Conservation (phyloP, 2,888 invertebrate genomes). For the Perdita meconis region DNA sequence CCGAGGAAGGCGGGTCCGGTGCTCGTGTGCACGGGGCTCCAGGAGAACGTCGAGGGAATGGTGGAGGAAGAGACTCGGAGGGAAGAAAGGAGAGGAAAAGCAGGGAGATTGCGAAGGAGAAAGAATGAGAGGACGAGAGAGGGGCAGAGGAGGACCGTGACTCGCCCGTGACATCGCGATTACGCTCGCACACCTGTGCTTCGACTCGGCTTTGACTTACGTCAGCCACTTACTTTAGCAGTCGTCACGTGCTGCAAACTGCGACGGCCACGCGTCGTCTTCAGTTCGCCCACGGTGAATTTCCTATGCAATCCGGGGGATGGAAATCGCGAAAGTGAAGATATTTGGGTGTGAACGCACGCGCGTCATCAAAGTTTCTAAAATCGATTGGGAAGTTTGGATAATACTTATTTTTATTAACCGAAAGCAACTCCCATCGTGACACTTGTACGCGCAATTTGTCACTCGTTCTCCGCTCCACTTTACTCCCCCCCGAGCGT, state of each 20-base stretch:
- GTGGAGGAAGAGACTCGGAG: conserved; percentile 42
- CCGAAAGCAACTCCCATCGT: no score
- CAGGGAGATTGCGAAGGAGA: conserved; percentile 37
- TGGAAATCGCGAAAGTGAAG: neutral
- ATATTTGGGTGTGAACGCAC: no score
- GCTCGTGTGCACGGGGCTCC: conserved; percentile 22
- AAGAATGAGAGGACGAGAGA: conserved; percentile 36
- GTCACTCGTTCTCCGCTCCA: conserved; percentile 13
- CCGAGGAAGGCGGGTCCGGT: conserved; percentile 54
- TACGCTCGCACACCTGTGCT: conserved; percentile 82
- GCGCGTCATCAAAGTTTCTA: no score
- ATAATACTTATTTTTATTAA: no score
- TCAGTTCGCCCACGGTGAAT: conserved; percentile 17
- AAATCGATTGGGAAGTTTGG: no score
- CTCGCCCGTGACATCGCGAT: conserved; percentile 83
- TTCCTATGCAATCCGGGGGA: neutral
- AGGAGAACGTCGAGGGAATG: conserved; percentile 20
- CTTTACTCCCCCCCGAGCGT: conserved; percentile 28
- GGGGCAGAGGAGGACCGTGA: conserved; percentile 74
- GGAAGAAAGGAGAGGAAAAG: conserved; percentile 54
- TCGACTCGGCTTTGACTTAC: conserved; percentile 70
- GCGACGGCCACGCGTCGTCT: conserved; percentile 57
- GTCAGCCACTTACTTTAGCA: conserved; percentile 80
- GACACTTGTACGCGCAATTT: conserved; percentile 27
- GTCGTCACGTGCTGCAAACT: conserved; percentile 80